These are phyloP conservation scores for Latrodectus geometricus DNA, from an alignment of 1,140 invertebrate species.

Conservation along the genomic window DNA sequence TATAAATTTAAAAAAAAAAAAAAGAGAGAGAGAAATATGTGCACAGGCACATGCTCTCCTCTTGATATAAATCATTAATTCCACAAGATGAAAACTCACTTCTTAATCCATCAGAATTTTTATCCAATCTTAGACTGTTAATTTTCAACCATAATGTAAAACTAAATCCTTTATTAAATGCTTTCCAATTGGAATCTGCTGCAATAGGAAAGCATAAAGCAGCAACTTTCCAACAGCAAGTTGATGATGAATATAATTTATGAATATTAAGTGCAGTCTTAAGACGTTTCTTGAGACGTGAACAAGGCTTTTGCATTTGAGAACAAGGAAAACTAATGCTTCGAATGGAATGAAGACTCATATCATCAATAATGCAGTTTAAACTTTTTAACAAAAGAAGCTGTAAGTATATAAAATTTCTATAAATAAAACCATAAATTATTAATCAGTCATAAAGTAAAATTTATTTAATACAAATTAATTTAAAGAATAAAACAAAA, in stretches of 20 bases:
- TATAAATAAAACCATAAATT: background rate
- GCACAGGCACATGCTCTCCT: too few relatives aligned
- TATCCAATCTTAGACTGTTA: background rate
- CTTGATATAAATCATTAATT: too few relatives aligned
- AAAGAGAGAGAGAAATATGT: too few relatives aligned
- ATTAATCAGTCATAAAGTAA: background rate
- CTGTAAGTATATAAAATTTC: constrained; percentile 1
- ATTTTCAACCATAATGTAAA: constrained; percentile 42
- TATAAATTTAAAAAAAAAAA: too few relatives aligned
- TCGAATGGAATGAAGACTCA: constrained; percentile 16
- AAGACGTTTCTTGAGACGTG: constrained; percentile 18
- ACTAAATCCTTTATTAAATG: constrained; percentile 36
- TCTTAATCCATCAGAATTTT: too few relatives aligned
- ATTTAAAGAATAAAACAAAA: background rate
- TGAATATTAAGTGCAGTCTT: constrained; percentile 16
- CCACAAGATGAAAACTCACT: too few relatives aligned
- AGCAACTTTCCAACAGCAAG: constrained; percentile 21
- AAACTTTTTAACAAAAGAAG: constrained; percentile 28
- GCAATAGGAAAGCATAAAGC: constrained; percentile 29
- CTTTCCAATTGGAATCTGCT: constrained; percentile 43
- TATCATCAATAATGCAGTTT: constrained; percentile 21
- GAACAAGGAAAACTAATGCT: constrained; percentile 25
- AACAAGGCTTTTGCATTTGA: background rate
- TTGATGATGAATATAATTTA: background rate
- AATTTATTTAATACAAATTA: background rate